Evolutionary conservation across 1,140 invertebrate species (phyloP), one percentile per base, ranked within the genome.

Genomic region (Philopotamus ludificatus): DNA sequence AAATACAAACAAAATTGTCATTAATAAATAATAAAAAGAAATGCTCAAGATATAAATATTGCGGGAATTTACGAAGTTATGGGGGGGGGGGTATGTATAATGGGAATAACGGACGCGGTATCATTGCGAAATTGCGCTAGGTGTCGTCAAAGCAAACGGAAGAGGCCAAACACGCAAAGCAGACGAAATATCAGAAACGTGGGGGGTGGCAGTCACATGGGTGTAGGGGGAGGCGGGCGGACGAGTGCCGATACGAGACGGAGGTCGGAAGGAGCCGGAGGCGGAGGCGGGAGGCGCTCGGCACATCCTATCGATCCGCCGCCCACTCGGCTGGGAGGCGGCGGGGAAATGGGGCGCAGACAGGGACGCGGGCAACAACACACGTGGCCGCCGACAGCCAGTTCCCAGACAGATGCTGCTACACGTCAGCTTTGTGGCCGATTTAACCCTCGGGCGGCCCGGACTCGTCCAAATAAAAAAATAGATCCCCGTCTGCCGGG

Each of bases 221-320:
- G 3, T 3, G 3, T 15, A 12, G 42, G 12, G 42, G 42, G 34
- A 12, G 42, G 20, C 42, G 2, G 3, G 3, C n/a, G 20, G 45
- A 2, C 3, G 8, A 2, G 51, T 16, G 51, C 3, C 25, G 51
- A 54, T 25, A 34, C 1, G 51, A 25, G 1, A 51, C 22, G 49
- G 49, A 16, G 22, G 49, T 15, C 22, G 23, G 49, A 23, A 51
- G 20, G 20, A 25, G 49, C n/a, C 9, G 20, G 25, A 25, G 51
- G 15, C 18, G 51, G 51, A n/a, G 18, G 51, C 42, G 3, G 51
- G 51, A 34, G 28, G 51, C 51, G 51, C n/a, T n/a, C 28, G 41
- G 41, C 51, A 54, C 41, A 54, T 54, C 51, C 51, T 54, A 54
- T 54, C 51, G 51, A 54, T 54, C 51, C 25, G 21, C 51, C 25